Conservation (phyloP, 2,888 invertebrate species). For the Fragum sueziense region DNA sequence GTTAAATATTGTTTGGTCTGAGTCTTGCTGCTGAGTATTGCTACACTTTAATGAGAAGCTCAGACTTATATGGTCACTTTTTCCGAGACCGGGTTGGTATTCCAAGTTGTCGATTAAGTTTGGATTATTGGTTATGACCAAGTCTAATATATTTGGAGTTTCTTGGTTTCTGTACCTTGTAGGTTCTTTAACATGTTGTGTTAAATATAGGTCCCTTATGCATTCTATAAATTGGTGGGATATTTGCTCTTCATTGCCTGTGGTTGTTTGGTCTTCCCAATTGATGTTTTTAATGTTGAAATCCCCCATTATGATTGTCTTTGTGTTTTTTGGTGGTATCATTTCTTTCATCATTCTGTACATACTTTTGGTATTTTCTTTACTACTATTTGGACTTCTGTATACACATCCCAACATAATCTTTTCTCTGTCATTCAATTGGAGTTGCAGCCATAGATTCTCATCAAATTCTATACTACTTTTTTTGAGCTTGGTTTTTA, state of each 20-base stretch:
- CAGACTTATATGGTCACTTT: slow-evolving; percentile 2
- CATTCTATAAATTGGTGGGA: not conserved
- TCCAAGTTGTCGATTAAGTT: not conserved
- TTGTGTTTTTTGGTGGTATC: too few relatives aligned
- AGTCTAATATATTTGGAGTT: not conserved
- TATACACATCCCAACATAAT: not conserved
- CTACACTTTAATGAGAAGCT: not conserved
- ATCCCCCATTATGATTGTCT: too few relatives aligned
- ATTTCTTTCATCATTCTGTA: too few relatives aligned
- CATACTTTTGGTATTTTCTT: not conserved
- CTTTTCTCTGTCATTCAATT: not conserved
- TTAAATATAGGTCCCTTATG: not conserved
- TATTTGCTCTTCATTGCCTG: too few relatives aligned
- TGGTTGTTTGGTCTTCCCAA: too few relatives aligned
- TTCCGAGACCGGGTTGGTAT: not conserved
- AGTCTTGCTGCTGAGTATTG: not conserved
- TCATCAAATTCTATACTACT: not conserved
- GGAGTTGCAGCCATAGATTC: not conserved
- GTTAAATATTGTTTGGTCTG: not conserved
- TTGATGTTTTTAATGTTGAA: not conserved
- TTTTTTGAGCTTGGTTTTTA: not conserved
- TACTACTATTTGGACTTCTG: slow-evolving; percentile 11
- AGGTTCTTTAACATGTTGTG: slow-evolving; percentile 14
- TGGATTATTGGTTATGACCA: slow-evolving; percentile 1
- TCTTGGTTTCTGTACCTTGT: not conserved